Evolutionary conservation across 2,113 vertebrate species (phyloP).

Genomic region (Sciurus niger): DNA sequence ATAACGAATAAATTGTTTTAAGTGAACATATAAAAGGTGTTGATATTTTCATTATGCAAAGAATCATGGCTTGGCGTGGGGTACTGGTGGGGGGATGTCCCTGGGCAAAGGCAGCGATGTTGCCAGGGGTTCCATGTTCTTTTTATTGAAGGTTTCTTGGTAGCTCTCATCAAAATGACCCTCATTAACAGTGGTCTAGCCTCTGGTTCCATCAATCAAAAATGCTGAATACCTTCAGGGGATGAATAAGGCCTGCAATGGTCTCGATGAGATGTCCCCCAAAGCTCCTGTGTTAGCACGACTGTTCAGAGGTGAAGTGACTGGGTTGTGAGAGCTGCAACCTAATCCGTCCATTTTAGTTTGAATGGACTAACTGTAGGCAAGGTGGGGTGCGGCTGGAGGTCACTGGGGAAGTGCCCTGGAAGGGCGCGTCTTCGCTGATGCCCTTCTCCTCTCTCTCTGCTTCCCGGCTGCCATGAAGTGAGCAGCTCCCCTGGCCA

Average conservation of each 20-base stretch:
- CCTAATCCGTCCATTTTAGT: too few relatives aligned
- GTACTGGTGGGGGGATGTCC: not conserved
- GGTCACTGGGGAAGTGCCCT: too few relatives aligned
- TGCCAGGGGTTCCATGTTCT: accelerated
- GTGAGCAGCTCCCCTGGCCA: too few relatives aligned
- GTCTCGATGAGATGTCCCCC: too few relatives aligned
- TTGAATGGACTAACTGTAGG: too few relatives aligned
- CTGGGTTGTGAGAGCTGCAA: too few relatives aligned
- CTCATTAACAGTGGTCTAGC: not conserved
- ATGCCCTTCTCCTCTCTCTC: too few relatives aligned
- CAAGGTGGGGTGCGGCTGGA: too few relatives aligned
- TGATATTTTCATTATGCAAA: not conserved
- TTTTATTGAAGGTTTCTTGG: not conserved
- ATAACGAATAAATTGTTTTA: not conserved
- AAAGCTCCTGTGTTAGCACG: too few relatives aligned
- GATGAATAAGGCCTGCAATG: not conserved
- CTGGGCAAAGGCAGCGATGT: not conserved
- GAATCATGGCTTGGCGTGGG: not conserved
- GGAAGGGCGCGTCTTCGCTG: too few relatives aligned
- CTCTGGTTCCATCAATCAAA: not conserved
- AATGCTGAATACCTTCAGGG: not conserved
- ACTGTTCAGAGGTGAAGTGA: too few relatives aligned
- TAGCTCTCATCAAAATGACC: not conserved
- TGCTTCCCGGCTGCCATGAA: too few relatives aligned
- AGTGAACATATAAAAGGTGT: not conserved